Base-by-base conservation (phyloP, 2,113 vertebrate species). In the Rissa tridactyla region DNA sequence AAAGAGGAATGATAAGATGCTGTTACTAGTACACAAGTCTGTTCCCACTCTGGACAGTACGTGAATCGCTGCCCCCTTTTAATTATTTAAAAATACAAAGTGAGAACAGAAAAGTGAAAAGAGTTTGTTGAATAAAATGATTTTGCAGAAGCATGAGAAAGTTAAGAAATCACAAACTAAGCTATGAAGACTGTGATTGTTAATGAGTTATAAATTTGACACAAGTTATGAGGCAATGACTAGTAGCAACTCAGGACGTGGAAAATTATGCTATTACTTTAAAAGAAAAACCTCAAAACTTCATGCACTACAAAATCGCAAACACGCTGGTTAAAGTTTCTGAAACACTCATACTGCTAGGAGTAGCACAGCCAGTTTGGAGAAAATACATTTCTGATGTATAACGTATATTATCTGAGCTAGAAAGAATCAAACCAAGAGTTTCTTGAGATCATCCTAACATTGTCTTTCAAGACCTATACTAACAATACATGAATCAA, bases 121-220 rank as follows among this genome's bases (percentile, higher is more conserved):
- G 27, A 65, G 3, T 34, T 40, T 87, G 27, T 32, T 70, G 61
- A 73, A 58, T 19, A 40, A 91, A 94, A 62, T 34, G 2, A 22
- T 86, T 75, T 92, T 78, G 62, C 40, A 40, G 64, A 75, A 79
- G 80, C 21, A 15, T 38, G 15, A 95, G 55, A 76, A 79, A 78
- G 54, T 72, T 90, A 91, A 75, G 52, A 84, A 86, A 93, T 34
- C 18, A 77, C 29, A 44, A 90, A 84, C 46, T 32, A 86, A 91
- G 81, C 55, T 83, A 34, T 27, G 38, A 81, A 75, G 29, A 57
- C 23, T 57, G 12, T 38, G 47, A 38, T 61, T 90, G 94, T 95
- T 92, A 95, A 92, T 96, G 38, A 90, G 92, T 72, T 95, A 86
- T 52, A 87, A 82, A 93, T 44, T 72, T 72, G 36, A 86, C 57